Percentiles rank a stretch among this genome's conserved stretches.
These are phyloP conservation scores for Dryomyza anilis DNA, from an alignment of 2,888 invertebrate species.

Conservation along the genomic window DNA sequence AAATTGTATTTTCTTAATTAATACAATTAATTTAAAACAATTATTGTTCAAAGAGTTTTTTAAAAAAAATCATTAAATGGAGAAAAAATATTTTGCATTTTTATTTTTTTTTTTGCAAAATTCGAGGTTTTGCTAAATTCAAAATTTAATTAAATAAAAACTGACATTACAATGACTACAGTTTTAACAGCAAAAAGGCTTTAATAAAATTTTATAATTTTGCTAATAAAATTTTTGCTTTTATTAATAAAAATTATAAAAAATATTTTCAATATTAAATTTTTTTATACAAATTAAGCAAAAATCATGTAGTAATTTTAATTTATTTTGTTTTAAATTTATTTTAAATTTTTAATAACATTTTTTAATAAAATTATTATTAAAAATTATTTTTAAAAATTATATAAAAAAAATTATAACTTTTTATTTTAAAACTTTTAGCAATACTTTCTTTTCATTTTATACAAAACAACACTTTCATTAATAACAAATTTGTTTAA, in stretches of 20 bases:
- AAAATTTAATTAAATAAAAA: neutral
- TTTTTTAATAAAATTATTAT: no score
- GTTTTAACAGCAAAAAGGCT: no score
- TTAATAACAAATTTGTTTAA: neutral
- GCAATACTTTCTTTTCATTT: no score
- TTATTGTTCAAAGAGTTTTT: neutral
- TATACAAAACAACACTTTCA: neutral
- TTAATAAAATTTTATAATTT: neutral
- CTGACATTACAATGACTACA: no score
- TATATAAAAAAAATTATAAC: no score
- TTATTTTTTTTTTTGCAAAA: slow-evolving; percentile 20
- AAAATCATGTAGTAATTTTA: neutral
- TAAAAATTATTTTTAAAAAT: no score
- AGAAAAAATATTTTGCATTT: slow-evolving; percentile 14
- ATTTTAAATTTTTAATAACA: no score
- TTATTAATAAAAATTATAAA: no score
- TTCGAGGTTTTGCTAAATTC: no score
- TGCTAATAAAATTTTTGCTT: neutral
- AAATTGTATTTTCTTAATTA: neutral
- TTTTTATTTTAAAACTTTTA: no score
- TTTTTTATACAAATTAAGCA: neutral
- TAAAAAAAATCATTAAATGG: slow-evolving; percentile 1
- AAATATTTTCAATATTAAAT: neutral
- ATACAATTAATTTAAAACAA: neutral
- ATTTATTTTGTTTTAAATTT: neutral